Conservation (phyloP, 2,888 invertebrate species). For the Drosophila kambysellisi region DNA sequence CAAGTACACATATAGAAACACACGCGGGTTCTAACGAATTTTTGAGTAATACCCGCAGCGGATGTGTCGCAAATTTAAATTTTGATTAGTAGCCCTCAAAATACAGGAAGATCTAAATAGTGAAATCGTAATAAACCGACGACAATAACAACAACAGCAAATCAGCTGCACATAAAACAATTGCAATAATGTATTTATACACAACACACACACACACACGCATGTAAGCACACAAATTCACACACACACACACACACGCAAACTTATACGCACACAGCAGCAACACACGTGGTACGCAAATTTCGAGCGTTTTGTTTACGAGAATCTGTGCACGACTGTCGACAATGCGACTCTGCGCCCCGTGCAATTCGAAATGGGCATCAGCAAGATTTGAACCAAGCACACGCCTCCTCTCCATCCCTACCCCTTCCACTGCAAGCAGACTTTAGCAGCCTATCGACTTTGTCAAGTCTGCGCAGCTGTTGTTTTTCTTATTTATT, state of each 20-base stretch:
- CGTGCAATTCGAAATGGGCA: conserved; percentile 57
- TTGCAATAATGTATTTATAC: conserved; percentile 36
- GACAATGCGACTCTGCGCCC: conserved; percentile 44
- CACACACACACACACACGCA: conserved; percentile 27
- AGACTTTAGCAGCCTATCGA: conserved; percentile 34
- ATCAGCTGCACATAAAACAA: conserved; percentile 51
- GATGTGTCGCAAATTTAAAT: conserved; percentile 65
- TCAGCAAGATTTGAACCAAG: conserved; percentile 25
- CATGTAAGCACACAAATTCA: conserved; percentile 9
- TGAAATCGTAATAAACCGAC: conserved; percentile 37
- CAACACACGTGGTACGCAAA: conserved; percentile 74
- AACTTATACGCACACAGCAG: conserved; percentile 20
- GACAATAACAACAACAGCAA: conserved; percentile 46
- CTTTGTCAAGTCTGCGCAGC: conserved; percentile 73
- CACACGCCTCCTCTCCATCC: background rate
- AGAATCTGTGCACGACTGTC: conserved; percentile 63
- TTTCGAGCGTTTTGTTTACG: conserved; percentile 68
- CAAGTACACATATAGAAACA: conserved; percentile 13
- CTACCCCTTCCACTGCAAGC: background rate
- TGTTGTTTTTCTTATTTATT: conserved; percentile 52
- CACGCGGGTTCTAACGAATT: conserved; percentile 30
- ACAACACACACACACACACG: conserved; percentile 11
- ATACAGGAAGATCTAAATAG: conserved; percentile 20
- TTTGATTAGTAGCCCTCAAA: conserved; percentile 55
- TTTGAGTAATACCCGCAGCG: conserved; percentile 55